A percentile compares a stretch with the other conserved stretches of the same genome.
Evolutionary conservation across 2,113 vertebrate genomes (phyloP).

Genomic region (Myrmecobius fasciatus): DNA sequence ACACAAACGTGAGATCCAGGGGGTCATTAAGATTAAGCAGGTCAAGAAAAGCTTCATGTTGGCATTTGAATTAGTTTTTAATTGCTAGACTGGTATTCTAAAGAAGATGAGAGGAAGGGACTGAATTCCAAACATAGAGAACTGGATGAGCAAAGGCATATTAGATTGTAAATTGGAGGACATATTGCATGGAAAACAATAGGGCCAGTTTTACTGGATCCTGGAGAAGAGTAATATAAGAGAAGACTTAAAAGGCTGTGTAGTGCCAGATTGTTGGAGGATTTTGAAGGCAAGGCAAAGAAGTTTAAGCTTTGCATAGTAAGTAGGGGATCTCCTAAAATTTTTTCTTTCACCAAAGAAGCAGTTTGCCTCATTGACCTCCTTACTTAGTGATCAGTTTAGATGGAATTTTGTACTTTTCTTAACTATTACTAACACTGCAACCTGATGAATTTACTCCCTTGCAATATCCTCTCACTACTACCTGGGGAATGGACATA

Average conservation of each 20-base stretch:
- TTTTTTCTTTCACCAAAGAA: background rate
- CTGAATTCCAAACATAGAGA: background rate
- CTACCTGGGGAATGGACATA: background rate
- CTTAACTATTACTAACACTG: background rate
- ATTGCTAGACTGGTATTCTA: background rate
- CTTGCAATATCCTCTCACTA: background rate
- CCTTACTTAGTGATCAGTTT: background rate
- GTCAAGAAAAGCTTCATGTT: background rate
- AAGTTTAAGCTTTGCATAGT: background rate
- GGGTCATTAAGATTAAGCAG: background rate
- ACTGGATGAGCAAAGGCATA: background rate
- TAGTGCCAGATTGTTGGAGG: background rate
- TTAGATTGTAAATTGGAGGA: background rate
- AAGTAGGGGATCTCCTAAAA: background rate
- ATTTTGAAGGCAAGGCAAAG: background rate
- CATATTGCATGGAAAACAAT: background rate
- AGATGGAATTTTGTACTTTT: background rate
- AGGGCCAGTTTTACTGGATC: background rate
- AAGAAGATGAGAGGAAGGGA: background rate
- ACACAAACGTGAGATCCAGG: background rate
- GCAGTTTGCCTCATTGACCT: background rate
- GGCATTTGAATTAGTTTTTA: background rate
- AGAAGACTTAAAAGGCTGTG: background rate
- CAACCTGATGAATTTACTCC: background rate
- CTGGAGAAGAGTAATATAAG: background rate